Percentiles rank a stretch among this genome's conserved stretches.
Evolutionary conservation across 2,113 vertebrate species (phyloP).

Genomic region (Sula dactylatra): DNA sequence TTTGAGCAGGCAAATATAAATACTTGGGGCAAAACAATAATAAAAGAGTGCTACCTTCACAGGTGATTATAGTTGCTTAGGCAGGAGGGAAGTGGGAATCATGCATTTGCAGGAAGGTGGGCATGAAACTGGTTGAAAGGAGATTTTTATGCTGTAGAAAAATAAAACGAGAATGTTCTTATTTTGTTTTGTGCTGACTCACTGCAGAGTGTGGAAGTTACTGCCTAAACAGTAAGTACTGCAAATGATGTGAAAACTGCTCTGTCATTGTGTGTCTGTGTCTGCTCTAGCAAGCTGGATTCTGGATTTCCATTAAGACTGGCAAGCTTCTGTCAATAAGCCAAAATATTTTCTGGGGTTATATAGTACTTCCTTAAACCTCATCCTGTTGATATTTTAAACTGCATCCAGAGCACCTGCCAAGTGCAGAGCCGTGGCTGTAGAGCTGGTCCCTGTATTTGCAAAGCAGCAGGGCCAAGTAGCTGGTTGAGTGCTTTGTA

Average conservation of each 20-base stretch:
- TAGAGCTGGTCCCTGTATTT: neutral
- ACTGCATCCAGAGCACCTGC: neutral
- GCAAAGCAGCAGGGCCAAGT: neutral
- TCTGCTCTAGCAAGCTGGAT: neutral
- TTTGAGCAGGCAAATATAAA: neutral
- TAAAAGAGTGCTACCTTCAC: neutral
- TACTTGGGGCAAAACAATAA: neutral
- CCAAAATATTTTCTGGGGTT: neutral
- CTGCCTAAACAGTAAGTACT: constrained; percentile 96
- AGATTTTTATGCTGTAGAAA: neutral
- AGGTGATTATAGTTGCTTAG: neutral
- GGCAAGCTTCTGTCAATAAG: neutral
- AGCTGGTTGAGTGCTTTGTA: neutral
- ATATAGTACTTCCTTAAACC: neutral
- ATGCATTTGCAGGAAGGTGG: neutral
- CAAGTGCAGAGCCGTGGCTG: neutral
- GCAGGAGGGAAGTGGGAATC: neutral
- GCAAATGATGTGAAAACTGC: neutral
- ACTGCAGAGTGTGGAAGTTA: constrained; percentile 94
- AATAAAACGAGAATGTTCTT: constrained; percentile 56
- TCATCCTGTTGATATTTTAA: neutral
- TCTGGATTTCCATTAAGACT: neutral
- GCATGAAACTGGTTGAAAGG: neutral
- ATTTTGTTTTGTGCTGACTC: constrained; percentile 80
- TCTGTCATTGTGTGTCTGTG: neutral